Evolutionary conservation across 2,113 vertebrate genomes (phyloP).

Genomic region (Todiramphus chloris): DNA sequence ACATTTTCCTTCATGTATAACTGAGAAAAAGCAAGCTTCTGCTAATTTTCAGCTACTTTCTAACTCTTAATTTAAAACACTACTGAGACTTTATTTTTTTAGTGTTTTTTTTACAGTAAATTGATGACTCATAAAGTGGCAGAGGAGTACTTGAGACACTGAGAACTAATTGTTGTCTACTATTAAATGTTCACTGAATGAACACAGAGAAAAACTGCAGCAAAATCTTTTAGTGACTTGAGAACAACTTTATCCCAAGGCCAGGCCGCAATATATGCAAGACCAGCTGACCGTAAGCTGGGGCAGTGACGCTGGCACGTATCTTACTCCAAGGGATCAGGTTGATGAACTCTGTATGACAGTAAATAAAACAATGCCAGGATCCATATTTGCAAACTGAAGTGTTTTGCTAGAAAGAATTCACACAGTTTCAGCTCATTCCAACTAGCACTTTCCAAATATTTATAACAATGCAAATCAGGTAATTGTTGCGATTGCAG

Average conservation of each 20-base stretch:
- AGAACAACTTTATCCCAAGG: not conserved
- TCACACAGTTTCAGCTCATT: not conserved
- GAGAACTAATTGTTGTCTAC: not conserved
- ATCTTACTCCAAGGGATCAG: not conserved
- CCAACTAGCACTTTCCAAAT: not conserved
- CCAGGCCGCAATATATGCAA: not conserved
- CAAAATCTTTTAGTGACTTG: not conserved
- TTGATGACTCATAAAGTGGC: not conserved
- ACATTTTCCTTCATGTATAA: not conserved
- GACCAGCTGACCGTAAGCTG: not conserved
- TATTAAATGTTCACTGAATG: not conserved
- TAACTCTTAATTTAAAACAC: not conserved
- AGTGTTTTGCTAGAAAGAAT: not conserved
- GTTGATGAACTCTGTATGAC: not conserved
- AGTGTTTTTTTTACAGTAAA: not conserved
- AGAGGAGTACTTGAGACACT: not conserved
- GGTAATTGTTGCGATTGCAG: too few relatives aligned
- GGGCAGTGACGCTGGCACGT: not conserved
- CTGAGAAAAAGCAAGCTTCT: not conserved
- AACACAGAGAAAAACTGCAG: not conserved
- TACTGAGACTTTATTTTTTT: not conserved
- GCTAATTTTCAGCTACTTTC: slow-evolving; percentile 1
- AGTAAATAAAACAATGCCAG: not conserved
- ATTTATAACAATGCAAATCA: too few relatives aligned
- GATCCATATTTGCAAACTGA: not conserved